Evolutionary conservation across 1,140 invertebrate genomes (phyloP).

Genomic region (Marisa cornuarietis): DNA sequence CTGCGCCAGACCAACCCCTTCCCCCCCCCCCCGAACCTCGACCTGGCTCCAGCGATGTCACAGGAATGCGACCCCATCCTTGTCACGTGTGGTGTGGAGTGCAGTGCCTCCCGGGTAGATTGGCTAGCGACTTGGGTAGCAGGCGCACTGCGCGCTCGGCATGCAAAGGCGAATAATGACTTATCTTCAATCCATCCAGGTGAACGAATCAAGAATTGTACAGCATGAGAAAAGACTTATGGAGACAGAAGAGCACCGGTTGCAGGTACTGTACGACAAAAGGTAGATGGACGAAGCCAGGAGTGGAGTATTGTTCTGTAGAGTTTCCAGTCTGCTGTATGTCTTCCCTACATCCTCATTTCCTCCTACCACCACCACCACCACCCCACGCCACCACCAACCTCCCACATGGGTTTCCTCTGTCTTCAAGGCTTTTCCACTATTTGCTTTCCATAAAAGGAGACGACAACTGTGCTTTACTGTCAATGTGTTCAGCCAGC

Average conservation of each 20-base stretch:
- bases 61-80: background rate
- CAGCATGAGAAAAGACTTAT: conserved; percentile 36
- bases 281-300: conserved; percentile 5
- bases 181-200: conserved; percentile 6
- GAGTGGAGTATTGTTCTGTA: no score
- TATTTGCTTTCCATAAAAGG: no score
- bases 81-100: conserved; percentile 4
- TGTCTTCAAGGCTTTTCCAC: background rate
- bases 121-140: background rate
- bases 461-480: no score
- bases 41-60: no score
- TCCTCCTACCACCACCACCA: no score
- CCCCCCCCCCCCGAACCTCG: no score
- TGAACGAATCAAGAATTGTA: conserved; percentile 17
- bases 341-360: background rate
- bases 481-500: no score
- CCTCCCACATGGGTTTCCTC: background rate
- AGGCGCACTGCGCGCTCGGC: background rate
- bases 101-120: conserved; percentile 10
- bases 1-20: no score
- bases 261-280: conserved; percentile 38
- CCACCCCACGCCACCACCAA: no score
- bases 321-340: no score
- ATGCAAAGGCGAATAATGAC: background rate
- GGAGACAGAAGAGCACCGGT: conserved; percentile 38